These are phyloP conservation scores for Neoscelio sp. DNA, from an alignment of 2,888 invertebrate genomes.

Conservation along the genomic window DNA sequence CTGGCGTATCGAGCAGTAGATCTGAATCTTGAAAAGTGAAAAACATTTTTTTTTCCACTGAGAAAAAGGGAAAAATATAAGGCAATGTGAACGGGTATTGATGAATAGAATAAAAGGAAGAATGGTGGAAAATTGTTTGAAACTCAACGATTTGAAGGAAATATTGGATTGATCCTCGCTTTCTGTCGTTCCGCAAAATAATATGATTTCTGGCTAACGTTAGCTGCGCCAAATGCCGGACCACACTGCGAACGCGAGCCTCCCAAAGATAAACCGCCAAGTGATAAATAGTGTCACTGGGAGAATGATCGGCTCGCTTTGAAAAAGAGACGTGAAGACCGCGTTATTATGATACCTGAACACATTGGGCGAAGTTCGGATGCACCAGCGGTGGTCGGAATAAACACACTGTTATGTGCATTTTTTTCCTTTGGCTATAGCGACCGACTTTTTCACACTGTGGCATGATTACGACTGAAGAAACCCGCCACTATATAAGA, in stretches of 20 bases:
- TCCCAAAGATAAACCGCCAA: slow-evolving; percentile 48
- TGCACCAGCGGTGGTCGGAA: slow-evolving; percentile 16
- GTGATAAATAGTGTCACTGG: slow-evolving; percentile 62
- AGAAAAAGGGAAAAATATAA: slow-evolving; percentile 24
- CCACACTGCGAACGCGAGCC: slow-evolving; percentile 19
- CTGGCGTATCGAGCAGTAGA: slow-evolving; percentile 27
- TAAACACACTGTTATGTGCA: slow-evolving; percentile 20
- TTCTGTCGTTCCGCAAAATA: slow-evolving; percentile 34
- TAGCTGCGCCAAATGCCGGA: slow-evolving; percentile 46
- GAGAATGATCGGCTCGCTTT: slow-evolving; percentile 43
- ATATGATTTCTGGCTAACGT: slow-evolving; percentile 54
- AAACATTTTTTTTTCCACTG: slow-evolving; percentile 55
- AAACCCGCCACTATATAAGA: slow-evolving; percentile 48
- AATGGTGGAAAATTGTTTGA: slow-evolving; percentile 41
- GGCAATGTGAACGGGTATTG: slow-evolving; percentile 38
- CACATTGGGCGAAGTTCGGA: slow-evolving; percentile 10
- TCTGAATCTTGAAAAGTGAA: slow-evolving; percentile 55
- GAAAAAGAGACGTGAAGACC: slow-evolving; percentile 23
- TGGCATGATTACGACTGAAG: slow-evolving; percentile 23
- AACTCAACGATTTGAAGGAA: slow-evolving; percentile 55
- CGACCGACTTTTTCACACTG: slow-evolving; percentile 16
- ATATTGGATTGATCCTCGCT: slow-evolving; percentile 55
- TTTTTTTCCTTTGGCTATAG: slow-evolving; percentile 13
- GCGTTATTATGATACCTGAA: slow-evolving; percentile 57
- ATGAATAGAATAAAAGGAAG: slow-evolving; percentile 56